Conservation (phyloP, 2,888 invertebrate genomes). For the Drosophila hamatofila region DNA sequence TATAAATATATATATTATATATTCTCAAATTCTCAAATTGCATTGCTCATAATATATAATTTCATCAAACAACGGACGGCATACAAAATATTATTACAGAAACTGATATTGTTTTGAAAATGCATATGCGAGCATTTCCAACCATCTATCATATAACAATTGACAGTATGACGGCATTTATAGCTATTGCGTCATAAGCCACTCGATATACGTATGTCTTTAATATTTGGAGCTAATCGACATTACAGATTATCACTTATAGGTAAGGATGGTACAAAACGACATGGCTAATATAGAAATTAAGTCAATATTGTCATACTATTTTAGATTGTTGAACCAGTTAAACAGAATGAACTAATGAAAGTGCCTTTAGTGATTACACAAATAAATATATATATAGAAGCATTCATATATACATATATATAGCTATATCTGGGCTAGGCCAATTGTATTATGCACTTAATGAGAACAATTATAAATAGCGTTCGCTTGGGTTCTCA, state of each 20-base stretch:
- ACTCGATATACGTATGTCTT: not conserved
- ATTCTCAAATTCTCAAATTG: not conserved
- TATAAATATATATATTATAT: conserved; percentile 1
- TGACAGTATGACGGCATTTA: not conserved
- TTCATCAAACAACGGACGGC: not conserved
- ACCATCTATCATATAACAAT: conserved; percentile 1
- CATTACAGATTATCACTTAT: conserved; percentile 1
- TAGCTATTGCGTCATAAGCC: not conserved
- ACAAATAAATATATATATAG: not conserved
- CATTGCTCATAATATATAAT: not conserved
- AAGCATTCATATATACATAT: not conserved
- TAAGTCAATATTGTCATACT: not conserved
- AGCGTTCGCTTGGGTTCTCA: not conserved
- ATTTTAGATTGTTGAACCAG: not conserved
- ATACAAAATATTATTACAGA: not conserved
- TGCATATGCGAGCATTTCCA: not conserved
- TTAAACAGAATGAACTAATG: not conserved
- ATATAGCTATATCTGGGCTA: conserved; percentile 1
- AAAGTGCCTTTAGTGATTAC: conserved; percentile 5
- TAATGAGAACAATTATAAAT: conserved; percentile 41
- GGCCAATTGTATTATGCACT: conserved; percentile 15
- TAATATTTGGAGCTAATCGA: conserved; percentile 6
- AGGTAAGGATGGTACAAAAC: not conserved
- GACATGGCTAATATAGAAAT: not conserved
- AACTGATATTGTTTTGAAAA: not conserved